A percentile compares a stretch with the other conserved stretches of the same genome.
These are phyloP conservation scores for Pelosia muscerda DNA, from an alignment of 2,888 invertebrate genomes.

Conservation along the genomic window DNA sequence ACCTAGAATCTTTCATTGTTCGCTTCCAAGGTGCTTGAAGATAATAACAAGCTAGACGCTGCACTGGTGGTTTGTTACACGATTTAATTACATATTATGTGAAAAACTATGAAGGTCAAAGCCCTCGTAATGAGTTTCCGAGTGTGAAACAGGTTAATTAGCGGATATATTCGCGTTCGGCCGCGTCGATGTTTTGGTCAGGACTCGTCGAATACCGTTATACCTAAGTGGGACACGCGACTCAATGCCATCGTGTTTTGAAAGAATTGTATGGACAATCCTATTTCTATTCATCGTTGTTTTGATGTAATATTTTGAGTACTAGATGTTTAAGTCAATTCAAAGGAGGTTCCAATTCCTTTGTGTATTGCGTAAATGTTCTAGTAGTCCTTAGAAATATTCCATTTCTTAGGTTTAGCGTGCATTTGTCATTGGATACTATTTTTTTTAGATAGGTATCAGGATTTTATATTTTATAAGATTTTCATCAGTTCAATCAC, in stretches of 20 bases:
- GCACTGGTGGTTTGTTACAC: slow-evolving; percentile 38
- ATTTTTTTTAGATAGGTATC: too few species aligned
- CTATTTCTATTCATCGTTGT: slow-evolving; percentile 20
- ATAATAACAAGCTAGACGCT: slow-evolving; percentile 42
- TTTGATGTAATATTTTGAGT: slow-evolving; percentile 11
- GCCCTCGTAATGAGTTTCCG: slow-evolving; percentile 63
- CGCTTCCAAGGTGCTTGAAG: slow-evolving; percentile 30
- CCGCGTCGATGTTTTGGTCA: slow-evolving; percentile 65
- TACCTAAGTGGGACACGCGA: slow-evolving; percentile 65
- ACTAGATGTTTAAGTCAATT: not conserved
- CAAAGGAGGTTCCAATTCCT: not conserved
- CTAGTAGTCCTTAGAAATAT: too few species aligned
- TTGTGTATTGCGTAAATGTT: not conserved
- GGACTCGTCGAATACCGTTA: slow-evolving; percentile 71
- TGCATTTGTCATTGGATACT: too few species aligned
- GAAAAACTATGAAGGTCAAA: slow-evolving; percentile 63
- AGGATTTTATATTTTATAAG: too few species aligned
- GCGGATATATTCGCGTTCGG: slow-evolving; percentile 66
- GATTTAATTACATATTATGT: slow-evolving; percentile 51
- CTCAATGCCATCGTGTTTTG: slow-evolving; percentile 55
- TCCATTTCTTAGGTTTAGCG: too few species aligned
- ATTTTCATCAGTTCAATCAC: too few species aligned
- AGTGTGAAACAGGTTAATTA: slow-evolving; percentile 70
- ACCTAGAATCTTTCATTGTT: slow-evolving; percentile 47
- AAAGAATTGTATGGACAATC: slow-evolving; percentile 53